Evolutionary conservation across 2,113 vertebrate species (phyloP).

Genomic region (Varanus salvator): DNA sequence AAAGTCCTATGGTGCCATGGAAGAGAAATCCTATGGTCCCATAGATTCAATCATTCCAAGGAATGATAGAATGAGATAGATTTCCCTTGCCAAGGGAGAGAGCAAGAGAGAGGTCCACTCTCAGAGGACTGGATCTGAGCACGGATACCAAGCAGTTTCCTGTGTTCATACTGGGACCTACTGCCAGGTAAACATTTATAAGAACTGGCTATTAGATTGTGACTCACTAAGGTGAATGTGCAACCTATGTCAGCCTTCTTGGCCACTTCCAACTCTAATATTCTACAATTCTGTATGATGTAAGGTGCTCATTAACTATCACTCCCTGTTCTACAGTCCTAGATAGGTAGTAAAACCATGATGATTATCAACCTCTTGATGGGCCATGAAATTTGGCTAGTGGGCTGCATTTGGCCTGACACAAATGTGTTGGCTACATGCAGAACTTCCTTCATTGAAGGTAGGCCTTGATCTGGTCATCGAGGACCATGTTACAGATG

Average conservation of each 20-base stretch:
- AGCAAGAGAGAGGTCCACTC: no score
- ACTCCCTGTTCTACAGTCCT: neutral
- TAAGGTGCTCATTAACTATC: neutral
- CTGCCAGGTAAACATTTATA: neutral
- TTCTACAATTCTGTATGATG: neutral
- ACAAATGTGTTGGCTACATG: no score
- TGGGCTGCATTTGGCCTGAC: neutral
- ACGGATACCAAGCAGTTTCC: neutral
- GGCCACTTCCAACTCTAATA: no score
- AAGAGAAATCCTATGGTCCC: no score
- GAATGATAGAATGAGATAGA: no score
- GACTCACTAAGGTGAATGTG: neutral
- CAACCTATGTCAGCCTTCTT: no score
- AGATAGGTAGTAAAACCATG: neutral
- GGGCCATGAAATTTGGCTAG: neutral
- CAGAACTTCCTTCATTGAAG: no score
- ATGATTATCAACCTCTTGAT: neutral
- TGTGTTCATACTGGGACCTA: neutral
- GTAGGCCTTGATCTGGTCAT: neutral
- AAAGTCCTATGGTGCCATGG: no score
- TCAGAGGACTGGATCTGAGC: no score
- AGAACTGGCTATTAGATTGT: neutral
- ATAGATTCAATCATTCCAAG: no score
- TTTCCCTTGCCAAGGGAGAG: no score
- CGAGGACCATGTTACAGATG: neutral